Evolutionary conservation across 2,888 invertebrate genomes (phyloP).

Genomic region (Galerucella calmariensis): DNA sequence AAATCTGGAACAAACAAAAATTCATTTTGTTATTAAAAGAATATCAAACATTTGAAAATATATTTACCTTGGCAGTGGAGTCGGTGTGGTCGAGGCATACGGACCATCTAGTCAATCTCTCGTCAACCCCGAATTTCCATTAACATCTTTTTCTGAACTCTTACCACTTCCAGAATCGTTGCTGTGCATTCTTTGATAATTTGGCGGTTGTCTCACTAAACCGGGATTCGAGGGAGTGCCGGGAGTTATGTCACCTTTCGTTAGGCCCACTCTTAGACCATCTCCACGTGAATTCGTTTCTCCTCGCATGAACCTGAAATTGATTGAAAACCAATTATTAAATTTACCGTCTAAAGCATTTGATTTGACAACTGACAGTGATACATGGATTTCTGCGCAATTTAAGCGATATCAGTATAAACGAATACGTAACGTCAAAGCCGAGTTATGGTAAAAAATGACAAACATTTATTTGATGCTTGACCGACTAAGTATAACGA

Average conservation of each 20-base stretch:
- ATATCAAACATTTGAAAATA: not conserved
- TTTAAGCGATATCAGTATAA: too few species aligned
- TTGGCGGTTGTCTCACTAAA: constrained; percentile 76
- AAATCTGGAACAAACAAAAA: constrained; percentile 66
- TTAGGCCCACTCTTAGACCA: constrained; percentile 63
- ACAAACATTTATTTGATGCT: too few species aligned
- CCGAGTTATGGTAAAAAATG: too few species aligned
- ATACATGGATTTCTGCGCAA: too few species aligned
- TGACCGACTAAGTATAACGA: too few species aligned
- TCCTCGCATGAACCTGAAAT: constrained; percentile 89
- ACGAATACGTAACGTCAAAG: too few species aligned
- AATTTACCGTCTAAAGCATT: not conserved
- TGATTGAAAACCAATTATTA: not conserved
- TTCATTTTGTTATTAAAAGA: too few species aligned
- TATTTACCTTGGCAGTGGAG: constrained; percentile 61
- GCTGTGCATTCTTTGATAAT: constrained; percentile 87
- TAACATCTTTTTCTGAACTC: constrained; percentile 77
- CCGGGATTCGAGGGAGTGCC: constrained; percentile 79
- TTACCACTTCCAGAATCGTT: constrained; percentile 79
- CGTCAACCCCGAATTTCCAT: constrained; percentile 63
- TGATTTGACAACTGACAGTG: too few species aligned
- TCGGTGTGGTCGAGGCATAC: constrained; percentile 68
- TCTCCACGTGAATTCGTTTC: constrained; percentile 73
- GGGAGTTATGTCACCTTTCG: constrained; percentile 73
- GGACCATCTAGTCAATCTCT: constrained; percentile 84